Conservation (phyloP, 64 coral and sea anemone genomes). For the Catalaphyllia jardinei region DNA sequence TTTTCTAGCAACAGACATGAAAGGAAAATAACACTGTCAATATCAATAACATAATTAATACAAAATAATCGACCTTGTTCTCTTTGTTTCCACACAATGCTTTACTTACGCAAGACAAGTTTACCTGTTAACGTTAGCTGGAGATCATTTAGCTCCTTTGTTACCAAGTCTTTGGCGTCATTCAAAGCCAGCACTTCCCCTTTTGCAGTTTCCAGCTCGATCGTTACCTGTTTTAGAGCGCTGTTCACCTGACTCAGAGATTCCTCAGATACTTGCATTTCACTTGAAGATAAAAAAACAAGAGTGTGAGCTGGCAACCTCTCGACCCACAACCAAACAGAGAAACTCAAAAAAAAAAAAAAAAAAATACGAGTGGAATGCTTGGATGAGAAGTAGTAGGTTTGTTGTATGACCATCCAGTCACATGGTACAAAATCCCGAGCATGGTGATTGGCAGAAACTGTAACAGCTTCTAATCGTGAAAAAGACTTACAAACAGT, state of each 20-base stretch:
- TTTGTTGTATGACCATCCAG: too few relatives aligned
- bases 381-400: too few relatives aligned
- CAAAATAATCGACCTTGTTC: too few relatives aligned
- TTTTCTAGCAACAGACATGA: neutral
- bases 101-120: neutral
- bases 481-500: too few relatives aligned
- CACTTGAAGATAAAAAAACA: neutral
- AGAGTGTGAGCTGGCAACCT: too few relatives aligned
- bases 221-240: neutral
- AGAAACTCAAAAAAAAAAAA: too few relatives aligned
- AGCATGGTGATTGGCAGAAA: too few relatives aligned
- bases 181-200: neutral
- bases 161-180: neutral
- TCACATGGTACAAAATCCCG: too few relatives aligned
- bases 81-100: neutral
- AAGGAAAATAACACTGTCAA: neutral
- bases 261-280: conserved; percentile 8
- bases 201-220: conserved; percentile 3
- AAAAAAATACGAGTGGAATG: too few relatives aligned
- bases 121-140: conserved; percentile 1
- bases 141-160: neutral
- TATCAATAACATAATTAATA: too few relatives aligned
- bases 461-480: too few relatives aligned
- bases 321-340: too few relatives aligned
- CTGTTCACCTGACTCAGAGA: neutral